A percentile compares a stretch with the other conserved stretches of the same genome.
Evolutionary conservation across 2,797 vertebrate genomes (phyloP).

Genomic region (Spondyliosoma cantharus): DNA sequence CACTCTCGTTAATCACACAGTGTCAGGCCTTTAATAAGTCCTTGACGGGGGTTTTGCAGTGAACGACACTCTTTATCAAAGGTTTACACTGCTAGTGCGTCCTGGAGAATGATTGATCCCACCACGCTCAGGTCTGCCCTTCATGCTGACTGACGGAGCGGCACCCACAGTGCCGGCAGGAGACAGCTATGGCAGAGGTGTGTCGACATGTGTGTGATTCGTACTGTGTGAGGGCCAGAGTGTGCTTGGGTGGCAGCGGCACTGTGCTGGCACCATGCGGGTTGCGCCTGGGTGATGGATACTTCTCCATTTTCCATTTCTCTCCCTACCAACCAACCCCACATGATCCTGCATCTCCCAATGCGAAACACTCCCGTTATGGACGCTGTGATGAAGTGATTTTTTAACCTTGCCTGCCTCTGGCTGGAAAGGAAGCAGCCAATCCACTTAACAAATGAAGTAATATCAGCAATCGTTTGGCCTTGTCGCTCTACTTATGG

Average conservation of each 20-base stretch:
- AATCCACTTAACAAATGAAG: constrained; percentile 75
- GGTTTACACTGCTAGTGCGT: constrained; percentile 81
- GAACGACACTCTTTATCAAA: constrained; percentile 86
- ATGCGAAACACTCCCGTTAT: constrained; percentile 71
- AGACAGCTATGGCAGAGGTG: constrained; percentile 39
- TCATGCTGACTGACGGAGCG: constrained; percentile 72
- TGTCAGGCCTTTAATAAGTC: constrained; percentile 84
- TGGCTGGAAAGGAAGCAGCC: constrained; percentile 60
- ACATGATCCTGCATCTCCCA: constrained; percentile 51
- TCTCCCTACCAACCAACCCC: constrained; percentile 56
- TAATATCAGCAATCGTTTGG: constrained; percentile 63
- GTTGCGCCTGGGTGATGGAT: constrained; percentile 58
- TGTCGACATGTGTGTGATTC: constrained; percentile 32
- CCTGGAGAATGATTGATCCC: constrained; percentile 82
- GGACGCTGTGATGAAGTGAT: constrained; percentile 68
- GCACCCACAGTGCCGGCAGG: constrained; percentile 48
- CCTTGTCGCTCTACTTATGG: constrained; percentile 69
- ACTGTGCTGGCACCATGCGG: constrained; percentile 17
- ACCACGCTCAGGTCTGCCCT: constrained; percentile 70
- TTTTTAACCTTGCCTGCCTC: constrained; percentile 75
- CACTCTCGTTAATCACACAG: constrained; percentile 79
- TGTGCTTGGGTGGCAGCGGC: constrained; percentile 20
- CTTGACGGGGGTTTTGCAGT: constrained; percentile 82
- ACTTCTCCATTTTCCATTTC: constrained; percentile 54
- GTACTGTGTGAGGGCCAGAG: constrained; percentile 8